These are phyloP conservation scores for Nylanderia fulva DNA, from an alignment of 1,140 invertebrate species.

Conservation along the genomic window DNA sequence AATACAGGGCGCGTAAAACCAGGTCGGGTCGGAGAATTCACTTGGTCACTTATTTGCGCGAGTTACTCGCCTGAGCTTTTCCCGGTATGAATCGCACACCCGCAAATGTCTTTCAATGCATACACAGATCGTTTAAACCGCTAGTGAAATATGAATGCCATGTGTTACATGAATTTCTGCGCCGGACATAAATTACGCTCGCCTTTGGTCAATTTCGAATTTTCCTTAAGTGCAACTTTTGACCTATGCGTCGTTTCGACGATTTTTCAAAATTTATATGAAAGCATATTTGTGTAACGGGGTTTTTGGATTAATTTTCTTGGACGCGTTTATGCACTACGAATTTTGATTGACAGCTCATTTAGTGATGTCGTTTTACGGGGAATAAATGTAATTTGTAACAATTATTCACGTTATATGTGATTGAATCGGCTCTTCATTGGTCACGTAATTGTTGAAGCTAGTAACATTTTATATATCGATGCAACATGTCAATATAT, in stretches of 20 bases:
- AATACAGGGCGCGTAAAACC: slow-evolving; percentile 53
- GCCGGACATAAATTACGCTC: slow-evolving; percentile 18
- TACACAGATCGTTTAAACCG: slow-evolving; percentile 17
- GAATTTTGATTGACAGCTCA: neutral
- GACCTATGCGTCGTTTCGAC: neutral
- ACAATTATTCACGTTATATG: neutral
- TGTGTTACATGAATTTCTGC: slow-evolving; percentile 28
- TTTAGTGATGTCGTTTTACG: neutral
- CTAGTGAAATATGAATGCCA: slow-evolving; percentile 46
- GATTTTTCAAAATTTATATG: too few species aligned
- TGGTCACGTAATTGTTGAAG: neutral
- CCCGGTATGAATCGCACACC: slow-evolving; percentile 11
- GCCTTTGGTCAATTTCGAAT: slow-evolving; percentile 3
- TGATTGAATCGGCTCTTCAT: neutral
- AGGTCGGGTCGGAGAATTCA: slow-evolving; percentile 45
- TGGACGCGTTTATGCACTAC: neutral
- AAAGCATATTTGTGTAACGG: too few species aligned
- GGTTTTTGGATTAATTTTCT: neutral
- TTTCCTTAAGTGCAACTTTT: neutral
- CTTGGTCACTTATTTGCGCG: neutral
- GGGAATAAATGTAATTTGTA: neutral
- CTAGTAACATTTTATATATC: neutral
- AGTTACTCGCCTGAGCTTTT: slow-evolving; percentile 27
- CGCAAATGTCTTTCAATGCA: neutral
- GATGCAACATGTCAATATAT: too few species aligned